Conservation (phyloP, 2,113 vertebrate genomes). For the Lontra canadensis region DNA sequence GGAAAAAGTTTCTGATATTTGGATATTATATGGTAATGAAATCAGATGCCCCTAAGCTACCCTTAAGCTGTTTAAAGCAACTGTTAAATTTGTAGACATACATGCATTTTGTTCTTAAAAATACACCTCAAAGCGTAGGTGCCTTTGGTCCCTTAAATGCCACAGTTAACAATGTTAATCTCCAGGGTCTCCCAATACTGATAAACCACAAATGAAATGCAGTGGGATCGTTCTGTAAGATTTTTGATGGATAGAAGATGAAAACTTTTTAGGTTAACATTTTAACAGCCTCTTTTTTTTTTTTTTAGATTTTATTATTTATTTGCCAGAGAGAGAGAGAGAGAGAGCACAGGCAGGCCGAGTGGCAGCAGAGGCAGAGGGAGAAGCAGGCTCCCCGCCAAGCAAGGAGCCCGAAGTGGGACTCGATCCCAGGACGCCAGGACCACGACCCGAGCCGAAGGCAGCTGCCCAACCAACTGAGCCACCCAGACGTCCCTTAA, state of each 20-base stretch:
- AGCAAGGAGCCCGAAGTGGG: too few relatives aligned
- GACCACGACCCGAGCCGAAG: too few relatives aligned
- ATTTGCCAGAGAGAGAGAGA: too few relatives aligned
- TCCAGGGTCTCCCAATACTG: not conserved
- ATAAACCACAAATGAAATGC: slow-evolving; percentile 12
- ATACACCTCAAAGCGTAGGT: not conserved
- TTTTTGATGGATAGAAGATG: not conserved
- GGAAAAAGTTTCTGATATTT: slow-evolving; percentile 42
- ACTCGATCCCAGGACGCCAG: too few relatives aligned
- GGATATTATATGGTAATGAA: not conserved
- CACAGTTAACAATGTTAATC: not conserved
- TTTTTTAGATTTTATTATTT: too few relatives aligned
- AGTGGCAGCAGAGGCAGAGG: too few relatives aligned
- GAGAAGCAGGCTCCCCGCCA: too few relatives aligned
- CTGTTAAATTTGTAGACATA: not conserved
- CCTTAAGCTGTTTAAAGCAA: slow-evolving; percentile 9
- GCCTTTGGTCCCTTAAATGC: not conserved
- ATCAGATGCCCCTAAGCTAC: not conserved
- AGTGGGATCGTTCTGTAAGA: not conserved
- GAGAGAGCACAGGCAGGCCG: too few relatives aligned
- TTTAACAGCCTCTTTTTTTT: slow-evolving; percentile 5
- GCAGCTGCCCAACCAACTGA: too few relatives aligned
- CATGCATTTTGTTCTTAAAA: slow-evolving; percentile 41
- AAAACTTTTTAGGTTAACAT: slow-evolving; percentile 5
- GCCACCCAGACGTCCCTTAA: too few relatives aligned